Percentiles rank a stretch among this genome's conserved stretches.
These are phyloP conservation scores for Megaceryle alcyon DNA, from an alignment of 2,797 vertebrate genomes.

Conservation along the genomic window DNA sequence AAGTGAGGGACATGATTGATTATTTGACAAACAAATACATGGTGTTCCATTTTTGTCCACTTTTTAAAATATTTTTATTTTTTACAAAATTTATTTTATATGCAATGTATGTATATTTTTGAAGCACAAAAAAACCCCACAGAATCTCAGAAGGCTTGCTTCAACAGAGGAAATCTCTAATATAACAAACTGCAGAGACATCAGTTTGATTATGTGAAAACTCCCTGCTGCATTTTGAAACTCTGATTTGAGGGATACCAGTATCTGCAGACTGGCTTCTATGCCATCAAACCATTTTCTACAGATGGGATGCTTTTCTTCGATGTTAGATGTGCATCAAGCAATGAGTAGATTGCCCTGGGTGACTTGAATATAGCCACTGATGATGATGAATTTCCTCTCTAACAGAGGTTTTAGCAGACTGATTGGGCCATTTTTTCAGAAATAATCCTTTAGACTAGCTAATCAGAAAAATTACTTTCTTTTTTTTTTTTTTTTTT, in stretches of 20 bases:
- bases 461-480: neutral
- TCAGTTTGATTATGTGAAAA: slow-evolving; percentile 13
- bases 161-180: neutral
- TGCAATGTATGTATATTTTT: neutral
- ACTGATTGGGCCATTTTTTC: neutral
- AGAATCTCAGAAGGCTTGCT: neutral
- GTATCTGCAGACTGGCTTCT: neutral
- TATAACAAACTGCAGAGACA: neutral
- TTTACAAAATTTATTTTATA: neutral
- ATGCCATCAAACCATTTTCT: neutral
- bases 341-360: neutral
- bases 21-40: neutral
- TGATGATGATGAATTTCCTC: neutral
- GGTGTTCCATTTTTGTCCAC: no score
- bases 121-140: neutral
- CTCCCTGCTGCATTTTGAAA: neutral
- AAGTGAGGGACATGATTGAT: neutral
- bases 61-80: neutral
- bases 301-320: neutral
- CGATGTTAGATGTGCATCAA: neutral
- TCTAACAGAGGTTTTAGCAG: neutral
- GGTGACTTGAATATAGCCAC: neutral
- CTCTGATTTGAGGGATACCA: neutral
- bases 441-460: neutral
- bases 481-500: neutral